Base-by-base conservation (phyloP, 2,113 vertebrate genomes). In the Furnarius figulus region DNA sequence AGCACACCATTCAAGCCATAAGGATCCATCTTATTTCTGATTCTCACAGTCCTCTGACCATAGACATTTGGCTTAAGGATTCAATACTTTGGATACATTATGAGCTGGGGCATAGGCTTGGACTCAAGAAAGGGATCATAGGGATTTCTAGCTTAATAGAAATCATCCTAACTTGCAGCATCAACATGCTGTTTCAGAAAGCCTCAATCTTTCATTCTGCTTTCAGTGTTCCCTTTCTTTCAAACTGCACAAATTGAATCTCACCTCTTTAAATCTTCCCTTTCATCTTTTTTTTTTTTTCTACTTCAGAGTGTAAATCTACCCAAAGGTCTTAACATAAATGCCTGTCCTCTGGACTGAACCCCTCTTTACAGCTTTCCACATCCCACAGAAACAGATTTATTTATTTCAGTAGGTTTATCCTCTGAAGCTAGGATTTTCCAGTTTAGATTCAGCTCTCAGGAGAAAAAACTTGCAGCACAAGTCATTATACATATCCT, bases 401-500 rank as follows among this genome's bases (percentile, higher is more conserved):
- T 83, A 80, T 73, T 86, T 76, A 37, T 90, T 82, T 75, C 56
- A 66, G 78, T 58, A 76, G 46, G 12, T 92, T 94, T 94, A 84
- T 96, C 85, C 74, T 87, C 70, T 73, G 66, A 82, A 90, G 65
- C 35, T 31, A 68, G 67, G 77, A 87, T 90, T 96, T 96, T 89
- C 65, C 80, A 61, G 33, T 86, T 93, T 73, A 93, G 62, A 93
- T 93, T 96, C 93, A 46, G 61, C 61, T 95, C 94, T 96, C 94
- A 90, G 87, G 88, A 97, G 91, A 91, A 89, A 89, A 87, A 95
- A 72, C 72, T 91, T 95, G 56, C 61, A 89, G 47, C 86, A 89
- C 2, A 33, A 97, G 84, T 93, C 95, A 85, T 94, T 96, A 95
- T 91, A 91, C 62, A 85, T 71, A 96, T 74, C 73, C 89, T 97